Percentiles rank a stretch among this genome's conserved stretches.
These are phyloP conservation scores for Euschistus heros DNA, from an alignment of 1,140 invertebrate species.

Conservation along the genomic window DNA sequence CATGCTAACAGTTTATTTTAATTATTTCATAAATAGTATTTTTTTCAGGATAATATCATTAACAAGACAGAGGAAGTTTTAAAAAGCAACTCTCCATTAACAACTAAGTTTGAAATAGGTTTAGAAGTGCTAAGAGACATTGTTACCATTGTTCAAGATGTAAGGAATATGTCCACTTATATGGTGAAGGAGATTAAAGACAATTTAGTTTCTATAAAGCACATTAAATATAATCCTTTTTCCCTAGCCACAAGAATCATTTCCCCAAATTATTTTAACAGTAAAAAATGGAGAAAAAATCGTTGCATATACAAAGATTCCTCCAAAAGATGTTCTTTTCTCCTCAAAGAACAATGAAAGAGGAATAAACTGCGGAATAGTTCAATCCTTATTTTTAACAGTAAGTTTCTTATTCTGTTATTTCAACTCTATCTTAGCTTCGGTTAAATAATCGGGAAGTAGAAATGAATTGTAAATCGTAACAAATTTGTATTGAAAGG, in stretches of 20 bases:
- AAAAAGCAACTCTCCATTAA: too few relatives aligned
- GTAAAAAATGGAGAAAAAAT: not conserved
- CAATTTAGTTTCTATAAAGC: too few relatives aligned
- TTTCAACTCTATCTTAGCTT: too few relatives aligned
- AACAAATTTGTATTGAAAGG: too few relatives aligned
- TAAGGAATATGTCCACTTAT: not conserved
- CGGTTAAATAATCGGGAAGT: too few relatives aligned
- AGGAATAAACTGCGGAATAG: not conserved
- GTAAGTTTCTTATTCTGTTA: conserved; percentile 12
- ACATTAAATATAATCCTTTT: too few relatives aligned
- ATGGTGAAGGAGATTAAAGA: too few relatives aligned
- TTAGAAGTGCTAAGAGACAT: not conserved
- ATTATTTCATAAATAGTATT: too few relatives aligned
- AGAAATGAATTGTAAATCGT: too few relatives aligned
- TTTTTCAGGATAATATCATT: too few relatives aligned
- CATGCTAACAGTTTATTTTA: too few relatives aligned
- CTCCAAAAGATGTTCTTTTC: not conserved
- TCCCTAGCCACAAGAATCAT: conserved; percentile 8
- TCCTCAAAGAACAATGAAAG: not conserved
- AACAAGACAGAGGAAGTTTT: too few relatives aligned
- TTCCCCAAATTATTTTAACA: conserved; percentile 10
- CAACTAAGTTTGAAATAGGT: not conserved
- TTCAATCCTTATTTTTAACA: not conserved
- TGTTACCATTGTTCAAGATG: not conserved
- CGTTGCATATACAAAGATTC: not conserved